phyloP scores from a whole-genome alignment of 2,888 invertebrate species.

The Clepsis dumicolana region DNA sequence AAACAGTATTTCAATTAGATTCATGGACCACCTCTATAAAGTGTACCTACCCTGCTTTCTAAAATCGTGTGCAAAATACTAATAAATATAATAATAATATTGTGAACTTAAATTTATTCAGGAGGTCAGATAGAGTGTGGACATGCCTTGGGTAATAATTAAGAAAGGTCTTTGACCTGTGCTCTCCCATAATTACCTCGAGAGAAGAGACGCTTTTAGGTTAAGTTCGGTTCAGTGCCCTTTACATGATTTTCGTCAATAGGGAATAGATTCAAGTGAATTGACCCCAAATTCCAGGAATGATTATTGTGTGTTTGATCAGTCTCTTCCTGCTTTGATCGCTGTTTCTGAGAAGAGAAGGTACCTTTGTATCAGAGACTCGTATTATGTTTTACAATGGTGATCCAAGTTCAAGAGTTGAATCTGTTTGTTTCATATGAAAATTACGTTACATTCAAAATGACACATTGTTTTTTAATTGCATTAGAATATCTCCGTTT shows the following conservation, averaged over 20 bases:
- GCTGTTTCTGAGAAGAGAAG: neutral
- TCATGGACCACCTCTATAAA: neutral
- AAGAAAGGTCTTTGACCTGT: neutral
- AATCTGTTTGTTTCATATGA: too few relatives aligned
- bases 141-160: neutral
- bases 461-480: too few relatives aligned
- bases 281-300: neutral
- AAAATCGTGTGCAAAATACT: neutral
- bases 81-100: too few relatives aligned
- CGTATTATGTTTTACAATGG: too few relatives aligned
- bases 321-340: neutral
- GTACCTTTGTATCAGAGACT: too few relatives aligned
- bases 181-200: neutral
- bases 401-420: too few relatives aligned
- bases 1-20: neutral
- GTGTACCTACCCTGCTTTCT: neutral
- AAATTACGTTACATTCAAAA: too few relatives aligned
- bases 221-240: neutral
- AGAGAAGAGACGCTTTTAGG: neutral
- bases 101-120: neutral
- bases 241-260: neutral
- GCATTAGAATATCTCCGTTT: too few relatives aligned
- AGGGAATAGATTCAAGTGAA: neutral
- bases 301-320: neutral
- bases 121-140: neutral